Evolutionary conservation across 1,140 invertebrate genomes (phyloP).

Genomic region (Platyura marginata): DNA sequence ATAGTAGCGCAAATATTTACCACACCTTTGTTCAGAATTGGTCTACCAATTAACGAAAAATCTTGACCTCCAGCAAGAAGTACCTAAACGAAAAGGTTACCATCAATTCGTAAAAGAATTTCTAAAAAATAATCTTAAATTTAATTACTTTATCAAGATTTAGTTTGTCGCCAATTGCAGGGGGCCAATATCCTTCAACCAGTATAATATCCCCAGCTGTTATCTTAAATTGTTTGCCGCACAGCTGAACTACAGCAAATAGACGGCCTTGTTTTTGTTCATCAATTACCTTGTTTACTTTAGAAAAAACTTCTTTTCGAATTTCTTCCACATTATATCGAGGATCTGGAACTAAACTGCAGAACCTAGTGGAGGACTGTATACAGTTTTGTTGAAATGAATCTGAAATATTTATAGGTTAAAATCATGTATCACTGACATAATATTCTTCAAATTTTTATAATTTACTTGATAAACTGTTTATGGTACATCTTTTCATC

Average conservation of each 20-base stretch:
- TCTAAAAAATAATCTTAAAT: background rate
- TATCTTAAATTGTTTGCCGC: conserved; percentile 73
- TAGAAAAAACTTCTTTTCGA: conserved; percentile 29
- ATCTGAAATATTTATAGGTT: no score
- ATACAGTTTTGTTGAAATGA: no score
- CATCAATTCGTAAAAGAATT: conserved; percentile 4
- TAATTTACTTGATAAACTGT: no score
- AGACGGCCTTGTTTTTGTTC: conserved; percentile 42
- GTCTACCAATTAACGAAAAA: conserved; percentile 70
- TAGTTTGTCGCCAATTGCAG: conserved; percentile 63
- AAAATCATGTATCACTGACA: no score
- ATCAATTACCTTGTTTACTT: conserved; percentile 37
- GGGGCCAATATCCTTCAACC: conserved; percentile 67
- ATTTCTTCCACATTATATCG: no score
- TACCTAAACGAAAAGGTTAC: conserved; percentile 25
- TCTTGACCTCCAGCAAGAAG: conserved; percentile 65
- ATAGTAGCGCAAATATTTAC: conserved; percentile 68
- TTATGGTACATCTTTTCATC: no score
- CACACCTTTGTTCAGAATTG: conserved; percentile 53
- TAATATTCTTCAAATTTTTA: no score
- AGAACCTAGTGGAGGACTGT: no score
- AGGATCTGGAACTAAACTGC: no score
- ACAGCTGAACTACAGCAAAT: conserved; percentile 70
- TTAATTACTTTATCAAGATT: conserved; percentile 61
- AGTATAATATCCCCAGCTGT: conserved; percentile 74